These are phyloP conservation scores for Exaiptasia diaphana DNA, from an alignment of 64 coral and sea anemone species.

Conservation along the genomic window DNA sequence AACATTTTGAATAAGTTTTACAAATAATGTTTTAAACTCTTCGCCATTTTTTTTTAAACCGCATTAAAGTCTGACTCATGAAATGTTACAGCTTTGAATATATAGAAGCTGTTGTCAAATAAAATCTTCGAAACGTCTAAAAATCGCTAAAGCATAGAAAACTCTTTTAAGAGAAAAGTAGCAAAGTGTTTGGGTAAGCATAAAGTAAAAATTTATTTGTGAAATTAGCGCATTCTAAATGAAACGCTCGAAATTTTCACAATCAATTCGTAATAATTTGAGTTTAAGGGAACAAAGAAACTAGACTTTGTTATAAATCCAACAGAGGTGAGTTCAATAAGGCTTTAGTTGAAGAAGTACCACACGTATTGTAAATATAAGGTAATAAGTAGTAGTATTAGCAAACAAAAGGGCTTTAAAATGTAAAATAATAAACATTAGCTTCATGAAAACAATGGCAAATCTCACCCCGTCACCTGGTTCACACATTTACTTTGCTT, in stretches of 20 bases:
- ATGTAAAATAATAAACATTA: background rate
- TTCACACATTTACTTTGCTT: background rate
- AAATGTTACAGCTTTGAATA: too few species aligned
- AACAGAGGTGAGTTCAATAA: background rate
- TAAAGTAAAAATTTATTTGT: too few species aligned
- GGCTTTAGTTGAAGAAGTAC: background rate
- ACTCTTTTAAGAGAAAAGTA: too few species aligned
- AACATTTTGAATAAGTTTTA: too few species aligned
- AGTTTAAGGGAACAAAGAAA: background rate
- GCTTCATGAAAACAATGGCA: background rate
- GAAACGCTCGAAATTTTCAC: background rate
- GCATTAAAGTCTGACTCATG: too few species aligned
- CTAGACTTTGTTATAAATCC: background rate
- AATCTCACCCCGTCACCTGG: background rate
- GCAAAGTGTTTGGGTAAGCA: too few species aligned
- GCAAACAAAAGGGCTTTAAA: background rate
- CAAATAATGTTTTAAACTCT: too few species aligned
- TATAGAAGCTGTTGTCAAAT: too few species aligned
- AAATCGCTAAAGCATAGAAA: too few species aligned
- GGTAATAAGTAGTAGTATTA: conserved; percentile 20
- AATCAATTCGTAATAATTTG: background rate
- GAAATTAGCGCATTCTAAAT: too few species aligned
- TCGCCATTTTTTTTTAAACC: too few species aligned
- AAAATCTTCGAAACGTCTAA: too few species aligned
- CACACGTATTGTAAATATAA: background rate